Conservation (phyloP, 2,888 invertebrate genomes). For the Molorchus minor region DNA sequence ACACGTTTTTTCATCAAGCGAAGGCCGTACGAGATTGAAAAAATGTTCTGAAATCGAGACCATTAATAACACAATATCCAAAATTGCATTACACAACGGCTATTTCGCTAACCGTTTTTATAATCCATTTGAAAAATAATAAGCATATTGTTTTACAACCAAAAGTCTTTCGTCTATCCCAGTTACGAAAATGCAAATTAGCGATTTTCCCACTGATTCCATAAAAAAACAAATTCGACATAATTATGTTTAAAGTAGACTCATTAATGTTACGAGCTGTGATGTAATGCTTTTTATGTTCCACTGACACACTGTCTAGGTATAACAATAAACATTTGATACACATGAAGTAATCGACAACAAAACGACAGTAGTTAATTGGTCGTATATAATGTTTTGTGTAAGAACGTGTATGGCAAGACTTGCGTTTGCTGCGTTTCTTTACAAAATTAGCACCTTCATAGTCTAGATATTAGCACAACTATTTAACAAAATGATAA, state of each 20-base stretch:
- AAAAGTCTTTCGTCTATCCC: background rate
- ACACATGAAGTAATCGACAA: slow-evolving; percentile 24
- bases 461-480: background rate
- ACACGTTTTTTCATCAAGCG: background rate
- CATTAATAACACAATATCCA: background rate
- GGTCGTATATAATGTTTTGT: slow-evolving; percentile 21
- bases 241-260: slow-evolving; percentile 8
- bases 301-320: slow-evolving; percentile 14
- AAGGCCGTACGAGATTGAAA: background rate
- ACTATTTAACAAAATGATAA: background rate
- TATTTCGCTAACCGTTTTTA: background rate
- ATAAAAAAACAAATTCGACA: slow-evolving; percentile 7
- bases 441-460: slow-evolving; percentile 17
- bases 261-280: slow-evolving; percentile 20
- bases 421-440: no score
- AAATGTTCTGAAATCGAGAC: background rate
- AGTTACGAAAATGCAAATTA: slow-evolving; percentile 8
- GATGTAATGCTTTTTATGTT: slow-evolving; percentile 17
- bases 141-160: background rate
- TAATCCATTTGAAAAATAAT: slow-evolving; percentile 2
- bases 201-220: slow-evolving; percentile 19
- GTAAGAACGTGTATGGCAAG: slow-evolving; percentile 14
- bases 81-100: background rate
- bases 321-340: slow-evolving; percentile 24
- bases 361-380: slow-evolving; percentile 15